Evolutionary conservation across 2,797 vertebrate species (phyloP).

Genomic region (Merluccius polli): DNA sequence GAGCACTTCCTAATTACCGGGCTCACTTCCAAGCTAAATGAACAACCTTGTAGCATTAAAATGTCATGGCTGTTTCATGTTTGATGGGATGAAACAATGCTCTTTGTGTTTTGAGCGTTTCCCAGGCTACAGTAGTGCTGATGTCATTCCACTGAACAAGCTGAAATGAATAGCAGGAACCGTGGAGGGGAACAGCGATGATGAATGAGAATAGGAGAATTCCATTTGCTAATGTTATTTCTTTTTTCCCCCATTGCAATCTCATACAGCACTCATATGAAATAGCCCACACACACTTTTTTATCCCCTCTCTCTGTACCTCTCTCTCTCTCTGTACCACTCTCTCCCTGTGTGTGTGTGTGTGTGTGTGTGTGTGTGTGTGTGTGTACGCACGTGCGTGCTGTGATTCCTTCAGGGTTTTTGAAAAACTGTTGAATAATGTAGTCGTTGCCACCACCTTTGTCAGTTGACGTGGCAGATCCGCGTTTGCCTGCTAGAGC

Average conservation of each 20-base stretch:
- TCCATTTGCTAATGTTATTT: constrained; percentile 11
- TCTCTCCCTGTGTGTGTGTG: constrained; percentile 12
- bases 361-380: constrained; percentile 45
- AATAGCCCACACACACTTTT: background rate
- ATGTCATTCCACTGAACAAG: background rate
- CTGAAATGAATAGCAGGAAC: background rate
- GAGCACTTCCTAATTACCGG: background rate
- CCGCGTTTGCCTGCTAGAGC: background rate
- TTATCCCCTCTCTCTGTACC: background rate
- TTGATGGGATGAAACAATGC: background rate
- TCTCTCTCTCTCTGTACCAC: constrained; percentile 6
- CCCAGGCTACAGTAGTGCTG: background rate
- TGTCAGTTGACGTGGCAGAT: background rate
- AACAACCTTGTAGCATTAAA: background rate
- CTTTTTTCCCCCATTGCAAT: constrained; percentile 1
- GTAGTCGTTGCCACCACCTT: background rate
- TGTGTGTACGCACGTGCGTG: constrained; percentile 42
- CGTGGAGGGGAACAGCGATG: background rate
- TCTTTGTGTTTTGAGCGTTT: background rate
- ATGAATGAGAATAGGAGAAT: constrained; percentile 7
- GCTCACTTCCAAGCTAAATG: background rate
- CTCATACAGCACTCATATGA: constrained; percentile 11
- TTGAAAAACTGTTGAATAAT: background rate
- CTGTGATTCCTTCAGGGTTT: constrained; percentile 11
- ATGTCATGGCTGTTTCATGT: background rate